Evolutionary conservation across 2,888 invertebrate species (phyloP), one percentile per base, ranked within the genome.

Genomic region (Rhingia rostrata): DNA sequence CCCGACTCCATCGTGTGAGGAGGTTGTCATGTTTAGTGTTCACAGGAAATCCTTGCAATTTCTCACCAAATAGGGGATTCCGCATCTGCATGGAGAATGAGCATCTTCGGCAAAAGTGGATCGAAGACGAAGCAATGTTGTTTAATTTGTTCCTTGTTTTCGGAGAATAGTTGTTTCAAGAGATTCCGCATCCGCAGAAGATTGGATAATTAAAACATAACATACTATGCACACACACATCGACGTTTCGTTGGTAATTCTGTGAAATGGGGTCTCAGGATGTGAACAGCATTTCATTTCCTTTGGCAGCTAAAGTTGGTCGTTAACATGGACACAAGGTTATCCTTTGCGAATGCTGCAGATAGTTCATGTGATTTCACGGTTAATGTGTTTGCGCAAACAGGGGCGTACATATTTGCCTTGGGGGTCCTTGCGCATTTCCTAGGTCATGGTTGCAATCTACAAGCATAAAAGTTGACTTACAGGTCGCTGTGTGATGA

Each of bases 201-300:
- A 74, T 74, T 56, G 49, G 56, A 74, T 74, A 64, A 74, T 74
- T 74, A 74, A 66, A 64, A 51, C 56, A 37, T 63, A 66, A 35
- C 60, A 70, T 60, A 49, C 32, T 47, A 33, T 39, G 30, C 2
- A 22, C 22, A 22, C 22, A 22, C 22, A 22, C 22, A 22, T 22
- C 22, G 22, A 22, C 22, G 22, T 22, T 22, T 2, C 22, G 22
- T 22, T 22, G 22, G 63, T 63, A 37, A 41, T 14, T 0, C 39
- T 54, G 10, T n/a, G 54, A 3, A 33, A 74, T 66, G 45, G 30
- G 35, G 47, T 45, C 37, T 54, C 73, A 64, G 64, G 41, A 74
- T 51, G 56, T 43, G 51, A 35, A 66, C 51, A 41, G 41, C 64
- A 56, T 73, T 64, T 64, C 43, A 77, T 60, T 72, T 51, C 14